These are phyloP conservation scores for Venustoraphidia nigricollis DNA, from an alignment of 2,888 invertebrate species.

Conservation along the genomic window DNA sequence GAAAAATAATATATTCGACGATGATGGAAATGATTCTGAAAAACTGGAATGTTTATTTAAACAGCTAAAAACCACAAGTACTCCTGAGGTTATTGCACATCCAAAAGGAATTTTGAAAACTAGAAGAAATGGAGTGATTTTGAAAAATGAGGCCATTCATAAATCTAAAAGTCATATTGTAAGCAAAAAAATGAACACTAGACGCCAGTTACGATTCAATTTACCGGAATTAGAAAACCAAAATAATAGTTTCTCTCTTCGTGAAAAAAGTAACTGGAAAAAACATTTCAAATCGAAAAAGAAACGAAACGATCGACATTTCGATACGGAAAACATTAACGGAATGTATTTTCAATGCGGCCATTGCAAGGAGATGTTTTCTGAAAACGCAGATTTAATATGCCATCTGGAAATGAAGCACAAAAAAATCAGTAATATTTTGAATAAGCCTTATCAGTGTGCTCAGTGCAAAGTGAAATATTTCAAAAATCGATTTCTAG, in stretches of 20 bases:
- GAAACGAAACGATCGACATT: too few relatives aligned
- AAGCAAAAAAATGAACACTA: not conserved
- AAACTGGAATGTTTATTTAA: not conserved
- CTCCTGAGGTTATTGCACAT: not conserved
- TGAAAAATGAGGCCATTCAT: not conserved
- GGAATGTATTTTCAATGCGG: not conserved
- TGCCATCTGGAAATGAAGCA: not conserved
- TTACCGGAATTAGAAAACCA: not conserved
- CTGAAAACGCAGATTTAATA: not conserved
- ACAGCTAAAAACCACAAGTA: not conserved
- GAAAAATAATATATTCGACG: too few relatives aligned
- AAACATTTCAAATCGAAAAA: not conserved
- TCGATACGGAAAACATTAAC: not conserved
- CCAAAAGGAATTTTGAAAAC: constrained; percentile 1
- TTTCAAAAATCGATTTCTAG: not conserved
- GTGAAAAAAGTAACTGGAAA: not conserved
- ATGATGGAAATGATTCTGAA: too few relatives aligned
- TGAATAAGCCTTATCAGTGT: not conserved
- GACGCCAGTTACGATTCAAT: not conserved
- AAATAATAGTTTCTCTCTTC: not conserved
- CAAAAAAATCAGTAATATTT: not conserved
- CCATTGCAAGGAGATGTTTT: not conserved
- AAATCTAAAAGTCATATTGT: not conserved
- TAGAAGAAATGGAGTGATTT: not conserved
- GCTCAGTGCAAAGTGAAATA: not conserved